Evolutionary conservation across 2,888 invertebrate genomes (phyloP).

Genomic region (Phyllotreta cruciferae): DNA sequence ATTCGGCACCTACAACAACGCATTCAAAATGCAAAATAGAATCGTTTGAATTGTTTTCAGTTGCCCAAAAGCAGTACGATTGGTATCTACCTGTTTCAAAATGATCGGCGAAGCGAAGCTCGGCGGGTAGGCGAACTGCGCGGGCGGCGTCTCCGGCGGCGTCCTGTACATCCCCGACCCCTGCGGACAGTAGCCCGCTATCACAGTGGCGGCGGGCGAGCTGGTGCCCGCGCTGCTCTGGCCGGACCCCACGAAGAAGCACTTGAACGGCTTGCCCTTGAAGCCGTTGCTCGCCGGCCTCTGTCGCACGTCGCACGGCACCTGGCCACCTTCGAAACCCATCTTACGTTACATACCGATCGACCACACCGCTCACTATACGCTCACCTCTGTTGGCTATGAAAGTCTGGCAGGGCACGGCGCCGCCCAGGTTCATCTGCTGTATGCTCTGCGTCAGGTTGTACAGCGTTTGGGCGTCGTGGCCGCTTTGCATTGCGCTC

Average conservation of each 20-base stretch:
- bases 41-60: neutral
- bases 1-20: conserved; percentile 35
- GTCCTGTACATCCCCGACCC: conserved; percentile 51
- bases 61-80: neutral
- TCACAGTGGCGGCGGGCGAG: conserved; percentile 58
- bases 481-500: conserved; percentile 39
- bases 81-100: conserved; percentile 53
- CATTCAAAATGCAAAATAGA: neutral
- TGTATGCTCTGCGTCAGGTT: conserved; percentile 49
- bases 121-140: conserved; percentile 50
- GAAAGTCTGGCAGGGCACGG: conserved; percentile 25
- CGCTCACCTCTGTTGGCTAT: conserved; percentile 31
- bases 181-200: conserved; percentile 54
- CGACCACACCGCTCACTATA: too few relatives aligned
- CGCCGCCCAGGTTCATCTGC: conserved; percentile 44
- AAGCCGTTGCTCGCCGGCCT: conserved; percentile 25
- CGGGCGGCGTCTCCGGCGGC: conserved; percentile 57
- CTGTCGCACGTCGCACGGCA: conserved; percentile 33
- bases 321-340: conserved; percentile 12
- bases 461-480: conserved; percentile 39
- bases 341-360: neutral
- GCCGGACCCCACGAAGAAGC: conserved; percentile 52
- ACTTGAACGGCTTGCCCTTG: conserved; percentile 41
- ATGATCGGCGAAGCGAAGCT: conserved; percentile 52
- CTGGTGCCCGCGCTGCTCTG: conserved; percentile 58